phyloP scores from a whole-genome alignment of 1,140 invertebrate genomes.

The Mactra quadrangularis region DNA sequence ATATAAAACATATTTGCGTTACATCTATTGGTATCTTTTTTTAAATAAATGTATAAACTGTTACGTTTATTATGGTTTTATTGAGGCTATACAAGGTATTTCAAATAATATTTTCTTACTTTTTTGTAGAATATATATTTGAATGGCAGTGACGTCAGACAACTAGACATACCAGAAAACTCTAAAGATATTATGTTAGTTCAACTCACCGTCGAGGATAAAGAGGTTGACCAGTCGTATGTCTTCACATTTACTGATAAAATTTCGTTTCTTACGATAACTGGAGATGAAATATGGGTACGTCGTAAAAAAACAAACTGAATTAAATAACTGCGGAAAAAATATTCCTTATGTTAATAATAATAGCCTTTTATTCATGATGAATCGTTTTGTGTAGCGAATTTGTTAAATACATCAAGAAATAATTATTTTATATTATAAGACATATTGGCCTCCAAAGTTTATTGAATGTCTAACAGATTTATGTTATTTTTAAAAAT shows the following conservation, averaged over 20 bases:
- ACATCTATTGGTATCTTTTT: too few species aligned
- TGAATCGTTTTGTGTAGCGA: neutral
- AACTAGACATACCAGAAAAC: slow-evolving; percentile 1
- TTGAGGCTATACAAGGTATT: too few species aligned
- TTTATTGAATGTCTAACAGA: too few species aligned
- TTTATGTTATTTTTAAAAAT: too few species aligned
- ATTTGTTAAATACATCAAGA: too few species aligned
- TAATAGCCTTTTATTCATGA: neutral
- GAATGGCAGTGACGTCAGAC: neutral
- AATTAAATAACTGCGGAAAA: neutral
- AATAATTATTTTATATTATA: too few species aligned
- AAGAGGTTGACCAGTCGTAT: slow-evolving; percentile 4
- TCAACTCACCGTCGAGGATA: neutral
- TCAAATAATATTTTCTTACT: too few species aligned
- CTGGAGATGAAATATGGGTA: slow-evolving; percentile 25
- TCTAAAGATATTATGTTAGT: neutral
- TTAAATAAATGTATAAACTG: neutral
- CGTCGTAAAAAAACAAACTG: too few species aligned
- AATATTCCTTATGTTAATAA: neutral
- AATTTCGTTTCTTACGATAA: neutral
- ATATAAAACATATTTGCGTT: neutral
- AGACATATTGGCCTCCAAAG: too few species aligned
- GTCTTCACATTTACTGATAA: neutral
- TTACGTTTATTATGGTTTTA: neutral
- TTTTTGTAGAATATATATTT: slow-evolving; percentile 19